Evolutionary conservation across 2,113 vertebrate genomes (phyloP).

Genomic region (Rhabdornis inornatus): DNA sequence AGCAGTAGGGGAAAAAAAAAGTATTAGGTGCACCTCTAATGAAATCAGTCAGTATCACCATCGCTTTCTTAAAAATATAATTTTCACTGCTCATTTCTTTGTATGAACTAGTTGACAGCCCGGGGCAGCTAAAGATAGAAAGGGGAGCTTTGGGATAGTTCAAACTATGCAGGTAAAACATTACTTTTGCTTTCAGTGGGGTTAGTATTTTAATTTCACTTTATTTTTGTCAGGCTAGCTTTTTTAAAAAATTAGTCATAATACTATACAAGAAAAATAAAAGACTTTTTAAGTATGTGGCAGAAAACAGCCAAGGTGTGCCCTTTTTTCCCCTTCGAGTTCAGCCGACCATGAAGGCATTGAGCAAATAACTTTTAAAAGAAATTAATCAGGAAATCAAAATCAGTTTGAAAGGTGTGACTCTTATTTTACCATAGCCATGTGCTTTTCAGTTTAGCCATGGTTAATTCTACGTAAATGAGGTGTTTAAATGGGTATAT

Average conservation of each 20-base stretch:
- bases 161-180: background rate
- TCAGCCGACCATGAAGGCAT: slow-evolving; percentile 14
- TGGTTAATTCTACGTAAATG: slow-evolving; percentile 36
- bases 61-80: background rate
- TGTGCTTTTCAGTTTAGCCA: background rate
- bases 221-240: background rate
- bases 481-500: background rate
- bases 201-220: background rate
- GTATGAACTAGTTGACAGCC: background rate
- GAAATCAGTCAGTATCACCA: background rate
- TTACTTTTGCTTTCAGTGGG: background rate
- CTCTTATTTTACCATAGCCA: slow-evolving; percentile 37
- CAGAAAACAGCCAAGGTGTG: background rate
- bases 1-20: background rate
- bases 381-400: slow-evolving; percentile 47
- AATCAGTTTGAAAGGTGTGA: slow-evolving; percentile 48
- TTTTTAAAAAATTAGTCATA: background rate
- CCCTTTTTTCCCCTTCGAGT: background rate
- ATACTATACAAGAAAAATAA: background rate
- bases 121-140: background rate
- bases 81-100: background rate
- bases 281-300: background rate
- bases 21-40: background rate
- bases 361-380: slow-evolving; percentile 57
- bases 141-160: background rate